A percentile compares a stretch with the other conserved stretches of the same genome.
Evolutionary conservation across 2,888 invertebrate species (phyloP).

Genomic region (Podotricha telesiphe): DNA sequence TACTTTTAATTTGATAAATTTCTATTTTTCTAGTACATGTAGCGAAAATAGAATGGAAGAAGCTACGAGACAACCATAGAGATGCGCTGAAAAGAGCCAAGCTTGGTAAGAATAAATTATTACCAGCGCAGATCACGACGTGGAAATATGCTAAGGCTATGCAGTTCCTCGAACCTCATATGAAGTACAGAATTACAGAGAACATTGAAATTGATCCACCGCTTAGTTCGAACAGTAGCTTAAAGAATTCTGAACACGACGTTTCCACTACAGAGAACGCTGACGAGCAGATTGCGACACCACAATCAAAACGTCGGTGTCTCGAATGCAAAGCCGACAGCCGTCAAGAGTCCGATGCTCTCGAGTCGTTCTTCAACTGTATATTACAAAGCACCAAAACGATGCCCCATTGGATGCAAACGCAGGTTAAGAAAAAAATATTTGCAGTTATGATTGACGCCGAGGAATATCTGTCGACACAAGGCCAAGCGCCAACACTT

Average conservation of each 20-base stretch:
- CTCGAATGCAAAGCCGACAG: constrained; percentile 43
- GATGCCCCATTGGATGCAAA: constrained; percentile 78
- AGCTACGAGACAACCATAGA: constrained; percentile 73
- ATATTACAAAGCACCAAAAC: constrained; percentile 69
- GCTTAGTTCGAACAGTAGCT: constrained; percentile 29
- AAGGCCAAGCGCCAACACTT: constrained; percentile 44
- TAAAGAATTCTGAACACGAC: constrained; percentile 59
- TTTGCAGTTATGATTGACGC: constrained; percentile 75
- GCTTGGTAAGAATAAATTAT: constrained; percentile 72
- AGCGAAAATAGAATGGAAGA: constrained; percentile 76
- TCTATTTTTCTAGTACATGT: constrained; percentile 56
- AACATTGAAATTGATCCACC: constrained; percentile 69
- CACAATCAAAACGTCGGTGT: constrained; percentile 56
- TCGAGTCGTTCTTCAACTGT: constrained; percentile 73
- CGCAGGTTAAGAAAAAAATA: constrained; percentile 77
- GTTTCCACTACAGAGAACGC: constrained; percentile 59
- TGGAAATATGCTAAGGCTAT: constrained; percentile 79
- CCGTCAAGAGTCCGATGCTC: constrained; percentile 58
- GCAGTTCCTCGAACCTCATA: constrained; percentile 77
- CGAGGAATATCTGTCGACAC: constrained; percentile 64
- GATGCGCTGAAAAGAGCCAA: constrained; percentile 76
- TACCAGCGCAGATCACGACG: constrained; percentile 76
- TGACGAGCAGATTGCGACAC: constrained; percentile 39
- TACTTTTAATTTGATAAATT: background rate
- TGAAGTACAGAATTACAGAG: constrained; percentile 77